A percentile compares a stretch with the other conserved stretches of the same genome.
phyloP scores from a whole-genome alignment of 2,888 invertebrate genomes.

The Dioctria rufipes region DNA sequence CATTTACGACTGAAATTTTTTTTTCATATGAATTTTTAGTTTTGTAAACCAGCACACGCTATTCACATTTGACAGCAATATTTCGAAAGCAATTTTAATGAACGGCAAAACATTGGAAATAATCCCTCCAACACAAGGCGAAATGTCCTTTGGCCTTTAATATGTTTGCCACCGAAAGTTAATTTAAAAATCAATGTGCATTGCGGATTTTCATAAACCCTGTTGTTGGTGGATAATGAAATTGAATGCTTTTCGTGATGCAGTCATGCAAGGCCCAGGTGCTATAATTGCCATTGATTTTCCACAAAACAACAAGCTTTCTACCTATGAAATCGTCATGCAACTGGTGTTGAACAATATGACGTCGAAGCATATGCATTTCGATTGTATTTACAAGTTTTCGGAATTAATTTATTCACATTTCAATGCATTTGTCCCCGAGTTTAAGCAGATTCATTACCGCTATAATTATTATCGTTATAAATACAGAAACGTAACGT shows the following conservation, averaged over 20 bases:
- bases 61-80: too few relatives aligned
- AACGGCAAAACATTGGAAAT: too few relatives aligned
- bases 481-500: not conserved
- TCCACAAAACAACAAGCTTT: not conserved
- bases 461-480: not conserved
- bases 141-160: too few relatives aligned
- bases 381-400: not conserved
- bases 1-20: too few relatives aligned
- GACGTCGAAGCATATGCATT: too few relatives aligned
- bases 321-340: slow-evolving; percentile 3
- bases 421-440: not conserved
- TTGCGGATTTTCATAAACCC: too few relatives aligned
- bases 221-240: slow-evolving; percentile 5
- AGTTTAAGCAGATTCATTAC: not conserved
- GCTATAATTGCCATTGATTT: slow-evolving; percentile 55
- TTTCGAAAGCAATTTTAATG: too few relatives aligned
- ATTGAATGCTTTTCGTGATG: not conserved
- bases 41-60: too few relatives aligned
- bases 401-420: not conserved
- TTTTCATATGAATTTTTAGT: too few relatives aligned
- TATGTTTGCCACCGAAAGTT: too few relatives aligned
- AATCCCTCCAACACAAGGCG: too few relatives aligned
- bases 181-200: too few relatives aligned
- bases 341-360: not conserved
- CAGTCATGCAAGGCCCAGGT: slow-evolving; percentile 49